phyloP scores from a whole-genome alignment of 2,113 vertebrate genomes.

The Hydrochoerus hydrochaeris region DNA sequence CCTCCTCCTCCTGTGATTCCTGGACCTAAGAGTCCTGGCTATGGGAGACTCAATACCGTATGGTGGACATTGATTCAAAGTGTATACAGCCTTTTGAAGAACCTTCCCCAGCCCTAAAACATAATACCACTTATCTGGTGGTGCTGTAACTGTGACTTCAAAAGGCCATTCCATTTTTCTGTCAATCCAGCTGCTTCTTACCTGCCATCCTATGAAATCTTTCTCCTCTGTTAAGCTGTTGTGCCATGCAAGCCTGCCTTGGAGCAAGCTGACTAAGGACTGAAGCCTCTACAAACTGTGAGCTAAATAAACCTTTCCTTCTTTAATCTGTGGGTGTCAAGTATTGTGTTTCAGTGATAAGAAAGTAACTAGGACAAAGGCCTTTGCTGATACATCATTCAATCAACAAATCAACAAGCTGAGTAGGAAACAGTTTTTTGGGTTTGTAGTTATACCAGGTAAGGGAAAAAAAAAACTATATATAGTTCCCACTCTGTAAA shows the following conservation, averaged over 20 bases:
- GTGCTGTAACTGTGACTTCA: neutral
- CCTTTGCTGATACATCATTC: neutral
- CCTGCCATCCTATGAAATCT: neutral
- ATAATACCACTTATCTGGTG: neutral
- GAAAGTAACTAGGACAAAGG: neutral
- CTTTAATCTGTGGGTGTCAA: neutral
- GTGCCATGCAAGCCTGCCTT: neutral
- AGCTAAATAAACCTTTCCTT: neutral
- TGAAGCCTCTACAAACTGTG: neutral
- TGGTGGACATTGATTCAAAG: neutral
- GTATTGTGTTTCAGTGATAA: neutral
- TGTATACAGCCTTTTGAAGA: neutral
- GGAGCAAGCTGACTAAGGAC: neutral
- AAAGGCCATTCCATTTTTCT: neutral
- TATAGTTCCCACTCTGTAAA: neutral
- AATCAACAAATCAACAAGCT: neutral
- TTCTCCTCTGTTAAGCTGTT: neutral
- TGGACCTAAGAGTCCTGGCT: neutral
- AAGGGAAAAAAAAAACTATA: neutral
- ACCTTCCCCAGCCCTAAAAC: neutral
- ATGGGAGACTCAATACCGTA: neutral
- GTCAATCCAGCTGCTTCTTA: neutral
- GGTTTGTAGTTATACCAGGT: neutral
- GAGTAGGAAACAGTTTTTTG: neutral
- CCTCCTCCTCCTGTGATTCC: neutral